These are phyloP conservation scores for Oncorhynchus masou DNA, from an alignment of 2,113 vertebrate species.

Conservation along the genomic window DNA sequence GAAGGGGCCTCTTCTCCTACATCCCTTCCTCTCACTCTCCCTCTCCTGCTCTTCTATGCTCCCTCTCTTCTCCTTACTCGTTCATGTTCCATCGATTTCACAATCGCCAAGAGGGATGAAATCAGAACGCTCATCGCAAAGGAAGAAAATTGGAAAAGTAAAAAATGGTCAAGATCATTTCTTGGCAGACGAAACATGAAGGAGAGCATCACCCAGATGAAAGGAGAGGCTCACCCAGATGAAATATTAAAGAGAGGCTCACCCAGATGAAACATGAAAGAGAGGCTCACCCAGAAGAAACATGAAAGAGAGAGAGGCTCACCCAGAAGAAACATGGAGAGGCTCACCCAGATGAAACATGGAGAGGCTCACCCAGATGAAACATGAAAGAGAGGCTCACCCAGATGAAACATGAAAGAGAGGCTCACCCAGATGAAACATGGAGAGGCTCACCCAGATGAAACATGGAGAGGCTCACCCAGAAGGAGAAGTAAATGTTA, in stretches of 20 bases:
- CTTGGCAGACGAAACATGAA: slow-evolving; percentile 14
- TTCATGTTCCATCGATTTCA: slow-evolving; percentile 19
- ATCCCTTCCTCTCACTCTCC: neutral
- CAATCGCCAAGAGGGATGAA: slow-evolving; percentile 4
- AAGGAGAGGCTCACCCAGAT: slow-evolving; percentile 9
- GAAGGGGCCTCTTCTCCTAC: slow-evolving; percentile 24
- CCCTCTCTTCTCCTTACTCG: slow-evolving; percentile 11
- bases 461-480: slow-evolving; percentile 4
- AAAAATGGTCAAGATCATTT: slow-evolving; percentile 19
- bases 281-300: too few relatives aligned
- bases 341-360: neutral
- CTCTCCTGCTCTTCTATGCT: neutral
- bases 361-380: too few relatives aligned
- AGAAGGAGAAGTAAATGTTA: neutral
- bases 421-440: too few relatives aligned
- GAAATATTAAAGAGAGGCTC: slow-evolving; percentile 7
- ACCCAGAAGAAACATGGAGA: too few relatives aligned
- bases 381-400: slow-evolving; percentile 5
- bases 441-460: slow-evolving; percentile 10
- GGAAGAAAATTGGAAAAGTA: slow-evolving; percentile 8
- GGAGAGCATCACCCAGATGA: neutral
- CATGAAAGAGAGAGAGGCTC: too few relatives aligned
- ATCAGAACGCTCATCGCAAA: slow-evolving; percentile 26
- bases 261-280: neutral
- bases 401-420: neutral